phyloP scores from a whole-genome alignment of 2,888 invertebrate species.

The Stenodera caucasica region DNA sequence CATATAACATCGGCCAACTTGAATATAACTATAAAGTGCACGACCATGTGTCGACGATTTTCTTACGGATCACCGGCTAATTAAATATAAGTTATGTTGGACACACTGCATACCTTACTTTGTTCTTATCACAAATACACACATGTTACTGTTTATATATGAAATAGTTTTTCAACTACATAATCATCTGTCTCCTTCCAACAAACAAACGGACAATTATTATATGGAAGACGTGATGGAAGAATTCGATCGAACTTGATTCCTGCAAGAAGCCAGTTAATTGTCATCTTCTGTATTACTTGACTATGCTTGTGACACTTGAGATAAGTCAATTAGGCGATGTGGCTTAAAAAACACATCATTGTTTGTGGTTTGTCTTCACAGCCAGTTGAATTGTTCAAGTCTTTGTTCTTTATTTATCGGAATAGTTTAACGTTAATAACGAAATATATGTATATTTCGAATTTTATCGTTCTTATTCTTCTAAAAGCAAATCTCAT shows the following conservation, averaged over 20 bases:
- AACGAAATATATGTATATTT: too few species aligned
- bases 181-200: constrained; percentile 22
- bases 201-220: too few species aligned
- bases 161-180: constrained; percentile 29
- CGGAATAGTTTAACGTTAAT: too few species aligned
- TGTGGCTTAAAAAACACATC: constrained; percentile 25
- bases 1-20: constrained; percentile 30
- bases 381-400: constrained; percentile 23
- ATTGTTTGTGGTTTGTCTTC: constrained; percentile 33
- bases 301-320: constrained; percentile 32
- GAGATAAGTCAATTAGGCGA: constrained; percentile 40
- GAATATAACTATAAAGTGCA: constrained; percentile 43
- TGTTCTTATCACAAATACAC: constrained; percentile 47
- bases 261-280: constrained; percentile 45
- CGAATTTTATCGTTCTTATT: constrained; percentile 24
- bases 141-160: constrained; percentile 9
- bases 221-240: constrained; percentile 22
- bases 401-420: not conserved
- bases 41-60: constrained; percentile 37
- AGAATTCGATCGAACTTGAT: constrained; percentile 23
- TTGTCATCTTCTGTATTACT: constrained; percentile 48
- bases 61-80: constrained; percentile 51
- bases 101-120: constrained; percentile 47
- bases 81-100: constrained; percentile 52
- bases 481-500: constrained; percentile 39